These are phyloP conservation scores for Cephus sareptanus DNA, from an alignment of 2,888 invertebrate genomes.

Conservation along the genomic window DNA sequence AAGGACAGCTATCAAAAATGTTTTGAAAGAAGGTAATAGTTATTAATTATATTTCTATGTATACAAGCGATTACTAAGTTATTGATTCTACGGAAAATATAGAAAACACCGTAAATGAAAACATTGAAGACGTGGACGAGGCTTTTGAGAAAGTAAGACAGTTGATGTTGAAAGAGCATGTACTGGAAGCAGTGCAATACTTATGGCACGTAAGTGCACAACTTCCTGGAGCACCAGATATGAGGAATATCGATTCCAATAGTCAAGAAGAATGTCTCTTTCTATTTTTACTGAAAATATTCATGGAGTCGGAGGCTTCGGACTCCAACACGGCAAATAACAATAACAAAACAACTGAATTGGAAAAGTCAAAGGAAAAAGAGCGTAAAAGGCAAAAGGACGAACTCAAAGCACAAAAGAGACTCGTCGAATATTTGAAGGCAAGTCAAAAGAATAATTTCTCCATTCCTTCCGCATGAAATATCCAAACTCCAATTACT, in stretches of 20 bases:
- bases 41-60: not conserved
- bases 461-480: conserved; percentile 56
- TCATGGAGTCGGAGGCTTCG: conserved; percentile 53
- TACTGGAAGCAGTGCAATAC: conserved; percentile 46
- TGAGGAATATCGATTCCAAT: conserved; percentile 32
- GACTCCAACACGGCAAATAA: conserved; percentile 25
- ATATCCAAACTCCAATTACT: not conserved
- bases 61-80: not conserved
- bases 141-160: conserved; percentile 56
- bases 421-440: conserved; percentile 78
- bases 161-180: conserved; percentile 50
- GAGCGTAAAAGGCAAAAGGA: conserved; percentile 63
- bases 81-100: not conserved
- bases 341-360: conserved; percentile 16
- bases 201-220: conserved; percentile 35
- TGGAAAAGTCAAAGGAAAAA: conserved; percentile 41
- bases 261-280: conserved; percentile 48
- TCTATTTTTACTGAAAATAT: conserved; percentile 51
- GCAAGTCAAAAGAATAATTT: conserved; percentile 69
- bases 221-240: conserved; percentile 32
- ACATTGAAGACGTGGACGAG: conserved; percentile 26
- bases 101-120: conserved; percentile 32
- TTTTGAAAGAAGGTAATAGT: conserved; percentile 31
- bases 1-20: conserved; percentile 45
- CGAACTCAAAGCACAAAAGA: conserved; percentile 72